Evolutionary conservation across 2,113 vertebrate species (phyloP), one percentile per base, ranked within the genome.

Genomic region (Strix aluco): DNA sequence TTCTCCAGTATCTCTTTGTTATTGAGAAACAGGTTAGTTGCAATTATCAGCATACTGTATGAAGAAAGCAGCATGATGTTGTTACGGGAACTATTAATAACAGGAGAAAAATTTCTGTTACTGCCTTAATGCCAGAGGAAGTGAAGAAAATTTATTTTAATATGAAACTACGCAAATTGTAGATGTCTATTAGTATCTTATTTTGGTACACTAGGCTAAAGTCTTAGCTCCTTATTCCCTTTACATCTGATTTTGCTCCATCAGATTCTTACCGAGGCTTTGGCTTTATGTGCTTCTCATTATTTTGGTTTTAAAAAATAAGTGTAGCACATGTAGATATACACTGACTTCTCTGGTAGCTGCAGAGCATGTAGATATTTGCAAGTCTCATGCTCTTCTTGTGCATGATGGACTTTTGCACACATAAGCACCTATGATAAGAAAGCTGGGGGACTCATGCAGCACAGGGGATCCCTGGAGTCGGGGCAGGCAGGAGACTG

Each of bases 361-460:
- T 87, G 51, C 44, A 55, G n/a, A 67, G 38, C 22, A 54, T 0
- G 1, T 15, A 6, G 34, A 3, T 70, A 77, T 59, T 58, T 69
- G 15, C 42, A 71, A 26, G 57, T 34, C 36, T 63, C 8, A 8
- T 8, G 13, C 30, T 74, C 20, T 52, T 87, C 34, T 74, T 20
- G 12, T 2, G 38, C 6, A 1, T 34, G 51, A 42, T 62, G 55
- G n/a, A 58, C n/a, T 87, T 91, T 15, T n/a, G 65, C 73, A 87
- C 40, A 13, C 11, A 8, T n/a, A 36, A 65, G 25, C 10, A 44
- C 5, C 9, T 4, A 13, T 0, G 5, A 3, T 15, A 32, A 69
- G 34, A 77, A 77, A 78, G 63, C 30, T 2, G 2, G 15, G 6
- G 81, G 51, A 62, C 25, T 69, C 0, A 4, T 0, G 36, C 29